These are phyloP conservation scores for Condylura cristata DNA, from an alignment of 2,113 vertebrate species.

Conservation along the genomic window DNA sequence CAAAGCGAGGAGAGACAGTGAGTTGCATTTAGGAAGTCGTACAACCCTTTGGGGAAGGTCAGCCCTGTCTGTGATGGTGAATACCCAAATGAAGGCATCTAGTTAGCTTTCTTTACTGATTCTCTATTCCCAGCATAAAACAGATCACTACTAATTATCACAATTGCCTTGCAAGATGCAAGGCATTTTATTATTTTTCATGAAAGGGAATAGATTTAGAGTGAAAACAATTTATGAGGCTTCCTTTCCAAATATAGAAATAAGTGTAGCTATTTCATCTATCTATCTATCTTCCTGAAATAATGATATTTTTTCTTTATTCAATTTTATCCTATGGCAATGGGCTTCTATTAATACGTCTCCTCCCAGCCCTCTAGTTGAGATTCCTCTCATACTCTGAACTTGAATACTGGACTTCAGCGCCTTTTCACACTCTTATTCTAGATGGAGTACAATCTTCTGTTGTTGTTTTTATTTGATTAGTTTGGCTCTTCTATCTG, in stretches of 20 bases:
- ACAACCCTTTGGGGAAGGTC: background rate
- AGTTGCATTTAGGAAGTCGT: background rate
- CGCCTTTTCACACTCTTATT: background rate
- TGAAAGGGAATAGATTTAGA: background rate
- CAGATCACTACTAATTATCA: background rate
- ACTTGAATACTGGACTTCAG: background rate
- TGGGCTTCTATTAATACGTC: background rate
- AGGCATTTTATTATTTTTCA: slow-evolving; percentile 9
- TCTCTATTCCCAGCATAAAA: background rate
- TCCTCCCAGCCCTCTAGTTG: background rate
- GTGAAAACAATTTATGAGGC: background rate
- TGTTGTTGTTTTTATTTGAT: slow-evolving; percentile 3
- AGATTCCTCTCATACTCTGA: background rate
- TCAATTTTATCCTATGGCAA: background rate
- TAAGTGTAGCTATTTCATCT: background rate
- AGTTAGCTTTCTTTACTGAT: background rate
- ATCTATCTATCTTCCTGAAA: background rate
- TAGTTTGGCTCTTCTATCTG: background rate
- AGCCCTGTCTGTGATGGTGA: background rate
- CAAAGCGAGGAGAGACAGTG: background rate
- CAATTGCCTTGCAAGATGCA: background rate
- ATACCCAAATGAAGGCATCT: background rate
- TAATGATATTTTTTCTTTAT: background rate
- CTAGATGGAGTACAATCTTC: background rate
- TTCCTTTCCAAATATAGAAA: background rate